Conservation (phyloP, 2,113 vertebrate species). For the Tetraodon nigroviridis region DNA sequence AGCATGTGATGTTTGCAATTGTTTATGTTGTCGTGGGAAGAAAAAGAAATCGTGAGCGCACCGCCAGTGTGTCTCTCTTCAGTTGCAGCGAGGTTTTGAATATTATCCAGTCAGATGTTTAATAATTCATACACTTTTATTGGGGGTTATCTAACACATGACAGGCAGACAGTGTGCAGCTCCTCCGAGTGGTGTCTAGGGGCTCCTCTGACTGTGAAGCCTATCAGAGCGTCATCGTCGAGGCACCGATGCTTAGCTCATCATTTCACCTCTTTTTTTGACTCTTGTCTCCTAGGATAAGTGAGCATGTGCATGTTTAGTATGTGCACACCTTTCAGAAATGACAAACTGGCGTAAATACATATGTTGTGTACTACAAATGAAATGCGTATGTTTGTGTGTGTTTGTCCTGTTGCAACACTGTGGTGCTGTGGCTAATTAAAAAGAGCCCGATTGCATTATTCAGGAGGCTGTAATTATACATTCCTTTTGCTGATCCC, state of each 20-base stretch:
- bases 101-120: constrained; percentile 56
- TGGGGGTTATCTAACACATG: constrained; percentile 55
- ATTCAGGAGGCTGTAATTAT: constrained; percentile 72
- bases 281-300: constrained; percentile 27
- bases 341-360: constrained; percentile 11
- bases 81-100: constrained; percentile 37
- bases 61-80: constrained; percentile 15
- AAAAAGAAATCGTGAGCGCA: constrained; percentile 4
- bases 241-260: constrained; percentile 44
- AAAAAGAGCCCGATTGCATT: constrained; percentile 65
- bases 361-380: background rate
- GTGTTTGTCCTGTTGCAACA: constrained; percentile 56
- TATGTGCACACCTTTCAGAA: constrained; percentile 24
- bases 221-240: constrained; percentile 47
- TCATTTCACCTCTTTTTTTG: constrained; percentile 48
- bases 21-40: constrained; percentile 2
- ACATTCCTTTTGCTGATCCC: constrained; percentile 73
- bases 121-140: constrained; percentile 60
- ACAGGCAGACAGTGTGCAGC: constrained; percentile 40
- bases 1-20: constrained; percentile 2
- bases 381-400: constrained; percentile 2
- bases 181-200: constrained; percentile 46
- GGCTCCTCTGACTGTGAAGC: constrained; percentile 35
- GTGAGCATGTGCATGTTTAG: constrained; percentile 18
- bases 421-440: constrained; percentile 65